Base-by-base conservation (phyloP, 2,888 invertebrate genomes). In the Microplitis deprimator region DNA sequence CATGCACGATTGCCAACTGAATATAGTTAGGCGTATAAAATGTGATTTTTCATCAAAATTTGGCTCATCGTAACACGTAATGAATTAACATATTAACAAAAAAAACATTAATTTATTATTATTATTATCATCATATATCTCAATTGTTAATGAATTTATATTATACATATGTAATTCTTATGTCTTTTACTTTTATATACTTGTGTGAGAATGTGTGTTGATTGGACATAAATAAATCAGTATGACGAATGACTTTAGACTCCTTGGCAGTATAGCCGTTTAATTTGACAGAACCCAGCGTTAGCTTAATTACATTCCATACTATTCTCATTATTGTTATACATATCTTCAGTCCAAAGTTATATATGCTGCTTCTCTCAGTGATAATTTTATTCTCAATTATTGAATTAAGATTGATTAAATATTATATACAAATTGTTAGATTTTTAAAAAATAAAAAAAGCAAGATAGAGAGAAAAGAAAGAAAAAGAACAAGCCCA, bases 301-400 rank as follows among this genome's bases (percentile, higher is more conserved):
- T 84, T 83, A 78, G 84, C 87, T 87, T 88, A 88, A 88, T 88
- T 88, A 87, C 88, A 88, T 88, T 88, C 88, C 88, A 82, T 83
- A 80, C 82, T 83, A 79, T 79, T 80, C 75, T 81, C 81, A 83
- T 85, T 83, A 83, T 85, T 83, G 86, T 85, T 84, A 86, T 29
- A 29, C 29, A 29, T 85, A 84, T 84, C 81, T 83, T 82, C 80
- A 80, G 82, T 83, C 82, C 75, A 29, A 81, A 86, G 85, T 85
- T 86, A 86, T 84, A 86, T 4, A 29, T 29, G 29, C 29, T 29
- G 29, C 29, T 29, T 29, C 29, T 81, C 80, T 39, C 62, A 72
- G 20, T 70, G 39, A 16, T 62, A 39, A 62, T n/a, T 68, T 50
- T 3, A 8, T 50, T 5, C 10, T 13, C 13, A 13, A 50, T 50